Base-by-base conservation (phyloP, 1,140 invertebrate genomes). In the Bombus fervidus region DNA sequence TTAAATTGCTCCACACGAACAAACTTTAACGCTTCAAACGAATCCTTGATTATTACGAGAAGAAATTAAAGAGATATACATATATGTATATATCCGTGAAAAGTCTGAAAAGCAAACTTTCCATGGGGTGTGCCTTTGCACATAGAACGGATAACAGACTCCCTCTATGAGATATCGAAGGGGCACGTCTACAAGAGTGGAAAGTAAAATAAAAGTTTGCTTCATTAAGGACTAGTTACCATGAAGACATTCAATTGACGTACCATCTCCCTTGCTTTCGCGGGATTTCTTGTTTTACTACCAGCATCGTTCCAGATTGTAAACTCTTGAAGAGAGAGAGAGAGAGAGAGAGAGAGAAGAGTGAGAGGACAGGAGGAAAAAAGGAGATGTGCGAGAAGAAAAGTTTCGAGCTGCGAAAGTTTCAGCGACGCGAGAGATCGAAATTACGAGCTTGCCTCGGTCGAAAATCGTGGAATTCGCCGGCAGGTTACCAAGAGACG, bases 201-300 rank as follows among this genome's bases (percentile, higher is more conserved):
- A 83, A 90, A 89, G 87, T 89, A 90, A 89, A 90, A 89, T 89
- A 90, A 90, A 90, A 90, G 85, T 90, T 90, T 89, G 87, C 88
- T 90, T 90, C 88, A 89, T 90, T 90, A 90, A 89, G 88, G 81
- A 81, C 88, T 89, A 89, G 88, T 89, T 90, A 90, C 88, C 88
- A 89, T 89, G 87, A 89, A 89, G 88, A 89, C 87, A 89, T 86
- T 86, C 83, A 89, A 89, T 88, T 72, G 87, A 86, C 87, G 87
- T 89, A 86, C 83, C 83, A 71, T 83, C 79, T 66, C 71, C 28
- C 18, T 25, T 25, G 37, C 22, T 39, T 59, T 43, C 81, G 64
- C 25, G 77, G 72, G 71, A 62, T 88, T 79, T 81, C 83, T 86
- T 83, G 75, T 83, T 80, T 85, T 78, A 53, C 88, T 89, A 89